Base-by-base conservation (phyloP, 2,113 vertebrate species). In the Psophia crepitans region DNA sequence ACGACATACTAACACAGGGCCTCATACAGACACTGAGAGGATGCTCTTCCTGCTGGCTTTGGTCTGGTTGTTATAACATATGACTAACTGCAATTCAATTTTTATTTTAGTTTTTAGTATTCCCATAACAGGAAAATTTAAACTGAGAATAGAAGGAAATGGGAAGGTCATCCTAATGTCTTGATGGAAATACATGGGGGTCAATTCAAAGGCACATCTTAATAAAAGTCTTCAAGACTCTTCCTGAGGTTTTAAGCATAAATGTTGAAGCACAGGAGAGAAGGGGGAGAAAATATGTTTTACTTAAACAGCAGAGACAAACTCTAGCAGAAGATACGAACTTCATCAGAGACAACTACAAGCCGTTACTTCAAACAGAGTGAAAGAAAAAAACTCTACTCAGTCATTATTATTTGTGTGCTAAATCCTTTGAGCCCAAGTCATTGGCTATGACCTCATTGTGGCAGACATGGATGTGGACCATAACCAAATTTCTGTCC, bases 61-160 rank as follows among this genome's bases (percentile, higher is more conserved):
- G 80, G 51, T 44, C 71, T 77, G 63, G 66, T 24, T 39, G 49
- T 41, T 92, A 84, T 60, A 82, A 90, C 49, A 74, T 61, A 83
- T 21, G 66, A 91, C 89, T 93, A 94, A 95, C 7, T 43, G 65
- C 43, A 71, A 79, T 27, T 83, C 5, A 11, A 10, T 14, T 28
- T 32, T 48, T 30, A 26, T 51, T 51, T 51, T 43, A 15, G 5
- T 18, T 51, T 54, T 57, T 12, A n/a, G 49, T 43, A 81, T 92
- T 95, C 79, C 49, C 4, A 5, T 79, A 95, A 96, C 84, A 80
- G 84, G 90, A 83, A 96, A 77, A 91, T 79, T 95, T 80, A 37
- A 93, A 65, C 49, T 23, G 71, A 96, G 91, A 97, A 96, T 83
- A 93, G 84, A 73, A 93, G 96, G 95, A 97, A 97, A 95, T 77